These are phyloP conservation scores for Kryptolebias ocellatus DNA, from an alignment of 2,797 vertebrate genomes.

Conservation along the genomic window DNA sequence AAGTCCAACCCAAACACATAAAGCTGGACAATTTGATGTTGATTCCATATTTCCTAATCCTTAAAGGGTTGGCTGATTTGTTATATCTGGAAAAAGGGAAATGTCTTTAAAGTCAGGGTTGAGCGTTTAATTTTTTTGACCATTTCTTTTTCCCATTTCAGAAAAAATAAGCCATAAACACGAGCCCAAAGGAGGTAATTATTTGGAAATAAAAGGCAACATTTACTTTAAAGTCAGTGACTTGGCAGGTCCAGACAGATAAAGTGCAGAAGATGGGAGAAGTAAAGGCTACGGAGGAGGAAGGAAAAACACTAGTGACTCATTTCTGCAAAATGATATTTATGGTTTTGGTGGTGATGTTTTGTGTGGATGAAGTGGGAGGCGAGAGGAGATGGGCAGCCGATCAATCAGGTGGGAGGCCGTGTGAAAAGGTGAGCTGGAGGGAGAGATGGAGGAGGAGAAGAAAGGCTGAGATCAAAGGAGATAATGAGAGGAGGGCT, in stretches of 20 bases:
- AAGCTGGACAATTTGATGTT: background rate
- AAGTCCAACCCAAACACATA: background rate
- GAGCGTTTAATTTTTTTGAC: background rate
- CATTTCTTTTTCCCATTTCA: background rate
- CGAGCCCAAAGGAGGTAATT: slow-evolving; percentile 1
- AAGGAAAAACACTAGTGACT: background rate
- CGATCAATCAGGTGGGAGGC: slow-evolving; percentile 21
- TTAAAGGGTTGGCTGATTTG: background rate
- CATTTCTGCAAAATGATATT: slow-evolving; percentile 7
- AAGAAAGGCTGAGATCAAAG: background rate
- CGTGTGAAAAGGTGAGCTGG: slow-evolving; percentile 7
- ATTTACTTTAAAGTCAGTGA: background rate
- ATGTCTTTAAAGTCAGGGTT: slow-evolving; percentile 4
- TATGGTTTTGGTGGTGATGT: background rate
- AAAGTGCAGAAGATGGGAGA: background rate
- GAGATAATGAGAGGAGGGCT: background rate
- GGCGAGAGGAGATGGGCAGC: slow-evolving; percentile 15
- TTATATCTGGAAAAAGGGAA: background rate
- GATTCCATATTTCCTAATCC: background rate
- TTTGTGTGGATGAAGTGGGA: slow-evolving; percentile 18
- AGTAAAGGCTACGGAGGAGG: background rate
- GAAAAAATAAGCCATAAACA: background rate
- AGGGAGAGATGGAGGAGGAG: background rate
- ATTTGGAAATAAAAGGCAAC: slow-evolving; percentile 12
- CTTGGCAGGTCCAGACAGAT: slow-evolving; percentile 4